phyloP scores from a whole-genome alignment of 2,888 invertebrate genomes.

The Ganaspis brasiliensis region DNA sequence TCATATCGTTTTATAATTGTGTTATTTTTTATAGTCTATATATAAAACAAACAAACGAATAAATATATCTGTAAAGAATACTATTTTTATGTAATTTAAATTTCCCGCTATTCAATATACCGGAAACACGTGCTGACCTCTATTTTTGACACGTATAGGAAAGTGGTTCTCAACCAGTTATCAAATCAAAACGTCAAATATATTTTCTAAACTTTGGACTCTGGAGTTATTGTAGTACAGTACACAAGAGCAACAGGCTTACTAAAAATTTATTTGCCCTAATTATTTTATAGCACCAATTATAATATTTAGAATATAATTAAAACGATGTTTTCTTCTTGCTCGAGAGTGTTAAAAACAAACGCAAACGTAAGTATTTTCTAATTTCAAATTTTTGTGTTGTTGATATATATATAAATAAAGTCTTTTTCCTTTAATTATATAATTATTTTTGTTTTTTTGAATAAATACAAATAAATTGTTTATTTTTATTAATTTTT shows the following conservation, averaged over 20 bases:
- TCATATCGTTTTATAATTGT: neutral
- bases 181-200: neutral
- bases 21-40: neutral
- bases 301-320: neutral
- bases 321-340: slow-evolving; percentile 59
- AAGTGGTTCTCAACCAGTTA: neutral
- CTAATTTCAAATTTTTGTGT: slow-evolving; percentile 28
- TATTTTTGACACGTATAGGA: neutral
- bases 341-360: slow-evolving; percentile 57
- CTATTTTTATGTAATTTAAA: slow-evolving; percentile 52
- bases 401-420: neutral
- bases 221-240: slow-evolving; percentile 17
- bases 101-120: neutral
- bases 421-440: slow-evolving; percentile 7
- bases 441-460: slow-evolving; percentile 9
- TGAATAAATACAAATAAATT: neutral
- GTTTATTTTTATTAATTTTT: too few relatives aligned
- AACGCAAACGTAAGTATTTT: slow-evolving; percentile 59
- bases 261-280: neutral
- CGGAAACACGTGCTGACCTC: slow-evolving; percentile 7
- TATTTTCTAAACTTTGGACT: slow-evolving; percentile 28
- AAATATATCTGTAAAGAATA: neutral
- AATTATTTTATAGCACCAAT: neutral
- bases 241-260: neutral
- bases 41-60: neutral